phyloP scores from a whole-genome alignment of 2,888 invertebrate genomes.

The Keiferia lycopersicella region DNA sequence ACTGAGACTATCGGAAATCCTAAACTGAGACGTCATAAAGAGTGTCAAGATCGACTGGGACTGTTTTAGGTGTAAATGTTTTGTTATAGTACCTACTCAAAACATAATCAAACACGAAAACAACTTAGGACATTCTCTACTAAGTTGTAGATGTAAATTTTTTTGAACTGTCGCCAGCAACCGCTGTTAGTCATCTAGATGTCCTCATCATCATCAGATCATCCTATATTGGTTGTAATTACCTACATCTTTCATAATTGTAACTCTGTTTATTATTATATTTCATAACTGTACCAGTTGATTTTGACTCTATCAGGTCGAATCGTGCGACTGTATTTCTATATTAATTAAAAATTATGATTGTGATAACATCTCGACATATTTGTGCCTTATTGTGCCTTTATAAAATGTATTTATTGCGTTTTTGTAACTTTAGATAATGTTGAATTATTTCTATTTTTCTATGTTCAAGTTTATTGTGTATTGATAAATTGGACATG shows the following conservation, averaged over 20 bases:
- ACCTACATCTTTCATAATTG: too few species aligned
- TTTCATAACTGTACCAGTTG: neutral
- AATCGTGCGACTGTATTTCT: constrained; percentile 32
- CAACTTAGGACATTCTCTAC: neutral
- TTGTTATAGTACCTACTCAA: too few species aligned
- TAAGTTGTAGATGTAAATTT: neutral
- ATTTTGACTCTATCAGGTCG: neutral
- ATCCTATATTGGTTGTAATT: too few species aligned
- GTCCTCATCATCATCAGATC: too few species aligned
- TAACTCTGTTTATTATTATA: too few species aligned
- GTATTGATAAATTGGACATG: constrained; percentile 61
- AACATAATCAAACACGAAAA: neutral
- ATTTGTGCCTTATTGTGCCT: constrained; percentile 80
- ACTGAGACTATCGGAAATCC: constrained; percentile 71
- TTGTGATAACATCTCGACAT: constrained; percentile 78
- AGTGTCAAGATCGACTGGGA: neutral
- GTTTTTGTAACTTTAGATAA: constrained; percentile 69
- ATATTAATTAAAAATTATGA: constrained; percentile 51
- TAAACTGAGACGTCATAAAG: constrained; percentile 24
- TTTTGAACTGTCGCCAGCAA: neutral
- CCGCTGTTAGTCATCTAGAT: too few species aligned
- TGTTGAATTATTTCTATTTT: constrained; percentile 69
- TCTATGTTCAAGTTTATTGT: constrained; percentile 62
- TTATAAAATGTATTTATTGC: constrained; percentile 73
- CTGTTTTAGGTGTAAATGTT: constrained; percentile 1